Evolutionary conservation across 2,888 invertebrate species (phyloP), one percentile per base, ranked within the genome.

Genomic region (Mycalesis mineus): DNA sequence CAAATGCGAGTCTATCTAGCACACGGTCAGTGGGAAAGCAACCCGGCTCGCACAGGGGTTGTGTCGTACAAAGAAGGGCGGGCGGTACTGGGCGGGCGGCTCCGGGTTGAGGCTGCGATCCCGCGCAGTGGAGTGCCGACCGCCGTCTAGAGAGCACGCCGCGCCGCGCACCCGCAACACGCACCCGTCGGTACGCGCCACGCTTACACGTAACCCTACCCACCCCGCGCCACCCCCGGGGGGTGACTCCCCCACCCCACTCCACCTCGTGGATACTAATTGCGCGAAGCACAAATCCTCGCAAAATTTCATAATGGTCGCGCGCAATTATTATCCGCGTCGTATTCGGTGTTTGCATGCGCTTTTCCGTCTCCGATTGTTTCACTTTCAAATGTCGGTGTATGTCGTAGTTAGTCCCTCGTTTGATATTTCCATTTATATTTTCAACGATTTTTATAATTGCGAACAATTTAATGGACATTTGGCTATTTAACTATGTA

Each of bases 181-280:
- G 76, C 78, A 80, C 83, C 84, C 85, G 83, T 82, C 86, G 87
- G 88, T 88, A 88, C 87, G 86, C 85, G 84, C 75, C 74, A 81
- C 77, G 60, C 69, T 75, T 78, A 80, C 76, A 79, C 78, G 79
- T 80, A 73, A 60, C 59, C 70, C 72, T 72, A 70, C 66, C 58
- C 65, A 13, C 28, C 0, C 13, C n/a, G 7, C 51, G 28, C 14
- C 40, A 40, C 40, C 29, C 60, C 55, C 59, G 54, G 59, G 60
- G 40, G 14, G 47, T 64, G 55, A 55, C 57, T 50, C 64, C 65
- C 54, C 42, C 48, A 40, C 13, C 49, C 65, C 56, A 54, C 57
- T 53, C 45, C 39, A 15, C 42, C 63, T 48, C 33, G 81, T 81
- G 82, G 78, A 81, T 84, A 83, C 68, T 74, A 71, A 74, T 74